Evolutionary conservation across 2,797 vertebrate genomes (phyloP).

Genomic region (Xyrichtys novacula): DNA sequence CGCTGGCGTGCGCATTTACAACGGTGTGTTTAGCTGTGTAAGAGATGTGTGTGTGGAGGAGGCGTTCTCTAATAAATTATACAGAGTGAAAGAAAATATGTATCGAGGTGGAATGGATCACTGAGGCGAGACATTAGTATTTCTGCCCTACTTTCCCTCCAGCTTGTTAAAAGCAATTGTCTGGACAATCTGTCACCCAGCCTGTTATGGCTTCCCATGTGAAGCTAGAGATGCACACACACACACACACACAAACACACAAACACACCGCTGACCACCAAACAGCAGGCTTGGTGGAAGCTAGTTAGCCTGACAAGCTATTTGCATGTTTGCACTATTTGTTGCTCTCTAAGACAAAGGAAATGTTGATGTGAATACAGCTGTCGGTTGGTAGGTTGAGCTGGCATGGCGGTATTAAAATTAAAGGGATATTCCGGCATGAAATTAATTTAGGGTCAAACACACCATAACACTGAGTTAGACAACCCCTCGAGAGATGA

Average conservation of each 20-base stretch:
- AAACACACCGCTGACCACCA: constrained; percentile 37
- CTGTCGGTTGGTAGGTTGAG: not conserved
- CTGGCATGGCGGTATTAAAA: not conserved
- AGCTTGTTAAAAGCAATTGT: constrained; percentile 87
- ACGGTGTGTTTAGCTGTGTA: not conserved
- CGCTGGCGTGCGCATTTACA: not conserved
- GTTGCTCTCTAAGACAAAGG: not conserved
- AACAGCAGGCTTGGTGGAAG: not conserved
- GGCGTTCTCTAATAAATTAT: constrained; percentile 71
- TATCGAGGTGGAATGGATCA: constrained; percentile 77
- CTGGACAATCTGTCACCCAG: constrained; percentile 82
- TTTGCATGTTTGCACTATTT: not conserved
- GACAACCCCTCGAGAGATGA: no score
- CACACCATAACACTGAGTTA: no score
- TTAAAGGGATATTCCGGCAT: no score
- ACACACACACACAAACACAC: constrained; percentile 7
- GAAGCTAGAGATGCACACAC: constrained; percentile 38
- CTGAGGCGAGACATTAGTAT: constrained; percentile 80
- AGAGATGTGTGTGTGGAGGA: constrained; percentile 20
- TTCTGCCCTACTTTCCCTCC: constrained; percentile 81
- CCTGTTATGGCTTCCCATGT: constrained; percentile 64
- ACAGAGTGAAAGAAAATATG: constrained; percentile 66
- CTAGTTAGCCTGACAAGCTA: constrained; percentile 14
- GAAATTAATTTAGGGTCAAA: no score
- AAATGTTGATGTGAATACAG: not conserved